Conservation (phyloP, 2,888 invertebrate species). For the Pseudanteris insignis region DNA sequence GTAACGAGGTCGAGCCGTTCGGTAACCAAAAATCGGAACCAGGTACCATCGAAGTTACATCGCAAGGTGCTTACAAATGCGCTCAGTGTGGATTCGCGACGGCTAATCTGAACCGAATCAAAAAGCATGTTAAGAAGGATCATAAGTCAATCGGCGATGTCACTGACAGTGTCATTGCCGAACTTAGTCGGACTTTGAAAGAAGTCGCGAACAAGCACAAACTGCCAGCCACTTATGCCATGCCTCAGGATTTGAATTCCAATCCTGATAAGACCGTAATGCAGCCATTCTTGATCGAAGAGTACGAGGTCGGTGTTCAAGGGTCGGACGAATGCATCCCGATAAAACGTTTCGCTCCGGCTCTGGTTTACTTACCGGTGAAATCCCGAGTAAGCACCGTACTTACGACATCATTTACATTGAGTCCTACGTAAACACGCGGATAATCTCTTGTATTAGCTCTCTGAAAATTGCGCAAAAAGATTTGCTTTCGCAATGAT, state of each 20-base stretch:
- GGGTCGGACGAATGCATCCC: slow-evolving; percentile 53
- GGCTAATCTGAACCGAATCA: slow-evolving; percentile 62
- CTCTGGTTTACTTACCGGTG: slow-evolving; percentile 93
- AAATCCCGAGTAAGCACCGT: slow-evolving; percentile 85
- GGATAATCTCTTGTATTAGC: slow-evolving; percentile 33
- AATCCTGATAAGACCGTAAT: slow-evolving; percentile 76
- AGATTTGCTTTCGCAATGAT: slow-evolving; percentile 12
- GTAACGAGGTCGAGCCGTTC: slow-evolving; percentile 59
- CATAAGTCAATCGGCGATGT: slow-evolving; percentile 63
- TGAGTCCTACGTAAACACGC: slow-evolving; percentile 84
- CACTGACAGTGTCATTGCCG: slow-evolving; percentile 65
- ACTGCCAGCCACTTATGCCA: slow-evolving; percentile 73
- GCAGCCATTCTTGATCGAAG: slow-evolving; percentile 91
- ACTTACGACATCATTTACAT: slow-evolving; percentile 89
- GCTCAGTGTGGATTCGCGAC: slow-evolving; percentile 63
- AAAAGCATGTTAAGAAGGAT: slow-evolving; percentile 68
- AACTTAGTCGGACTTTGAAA: slow-evolving; percentile 68
- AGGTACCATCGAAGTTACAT: slow-evolving; percentile 67
- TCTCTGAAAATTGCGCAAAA: slow-evolving; percentile 12
- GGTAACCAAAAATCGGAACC: slow-evolving; percentile 68
- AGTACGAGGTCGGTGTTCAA: slow-evolving; percentile 67
- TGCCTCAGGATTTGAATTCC: slow-evolving; percentile 69
- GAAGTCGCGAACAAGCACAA: slow-evolving; percentile 70
- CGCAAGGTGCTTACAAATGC: slow-evolving; percentile 63
- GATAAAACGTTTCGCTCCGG: slow-evolving; percentile 80